Evolutionary conservation across 35 echinoderm and acorn worm species (phyloP).

Genomic region (Anneissia japonica): DNA sequence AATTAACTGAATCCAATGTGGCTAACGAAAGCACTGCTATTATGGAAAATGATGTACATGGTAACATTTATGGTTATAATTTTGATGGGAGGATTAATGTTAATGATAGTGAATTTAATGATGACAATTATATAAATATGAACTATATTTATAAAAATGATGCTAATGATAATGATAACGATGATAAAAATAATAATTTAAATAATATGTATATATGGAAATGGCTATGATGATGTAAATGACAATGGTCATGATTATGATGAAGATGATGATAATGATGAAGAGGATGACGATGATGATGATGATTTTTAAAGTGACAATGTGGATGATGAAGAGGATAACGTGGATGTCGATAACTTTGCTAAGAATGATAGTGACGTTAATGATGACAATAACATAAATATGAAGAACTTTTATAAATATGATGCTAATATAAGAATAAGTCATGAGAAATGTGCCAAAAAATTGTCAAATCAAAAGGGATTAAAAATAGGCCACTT

Average conservation of each 20-base stretch:
- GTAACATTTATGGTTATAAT: no score
- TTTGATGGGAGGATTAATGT: no score
- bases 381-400: background rate
- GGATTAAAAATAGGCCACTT: conserved; percentile 4
- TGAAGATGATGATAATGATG: background rate
- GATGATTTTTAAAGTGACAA: background rate
- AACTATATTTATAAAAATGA: no score
- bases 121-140: no score
- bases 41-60: no score
- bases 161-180: no score
- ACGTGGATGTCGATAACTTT: background rate
- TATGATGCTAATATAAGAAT: background rate
- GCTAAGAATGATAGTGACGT: background rate
- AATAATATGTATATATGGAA: background rate
- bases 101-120: no score
- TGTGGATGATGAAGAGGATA: background rate
- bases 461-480: background rate
- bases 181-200: background rate
- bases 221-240: background rate
- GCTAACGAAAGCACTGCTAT: no score
- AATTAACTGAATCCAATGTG: no score
- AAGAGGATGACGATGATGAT: background rate
- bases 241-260: background rate
- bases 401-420: background rate
- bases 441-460: background rate